phyloP scores from a whole-genome alignment of 2,888 invertebrate species.

The Drosophila nigricruria region DNA sequence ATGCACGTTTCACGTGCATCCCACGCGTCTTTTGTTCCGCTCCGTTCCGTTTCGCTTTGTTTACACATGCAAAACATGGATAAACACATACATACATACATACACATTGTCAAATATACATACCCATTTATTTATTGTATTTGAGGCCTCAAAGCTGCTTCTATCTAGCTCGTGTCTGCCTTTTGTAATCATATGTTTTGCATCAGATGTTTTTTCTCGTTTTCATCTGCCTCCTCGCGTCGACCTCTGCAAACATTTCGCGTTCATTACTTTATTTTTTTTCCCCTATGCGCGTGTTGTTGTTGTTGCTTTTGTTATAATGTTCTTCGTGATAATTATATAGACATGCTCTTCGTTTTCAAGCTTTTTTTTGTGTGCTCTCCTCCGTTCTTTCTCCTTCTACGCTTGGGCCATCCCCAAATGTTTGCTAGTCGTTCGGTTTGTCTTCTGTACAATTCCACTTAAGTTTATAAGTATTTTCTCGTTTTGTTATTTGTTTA shows the following conservation, averaged over 20 bases:
- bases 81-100: conserved; percentile 3
- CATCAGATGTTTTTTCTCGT: conserved; percentile 65
- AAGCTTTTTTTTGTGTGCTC: conserved; percentile 24
- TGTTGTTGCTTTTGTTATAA: conserved; percentile 16
- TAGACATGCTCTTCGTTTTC: conserved; percentile 41
- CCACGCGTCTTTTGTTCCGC: conserved; percentile 38
- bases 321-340: conserved; percentile 58
- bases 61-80: conserved; percentile 31
- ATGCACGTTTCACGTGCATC: conserved; percentile 56
- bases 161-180: conserved; percentile 7
- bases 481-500: conserved; percentile 20
- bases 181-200: conserved; percentile 59
- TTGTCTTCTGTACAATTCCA: conserved; percentile 60
- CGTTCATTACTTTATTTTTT: conserved; percentile 69
- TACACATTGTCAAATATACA: not conserved
- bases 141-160: conserved; percentile 11
- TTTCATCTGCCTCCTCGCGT: conserved; percentile 22
- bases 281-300: not conserved
- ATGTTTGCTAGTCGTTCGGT: conserved; percentile 37
- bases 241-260: conserved; percentile 48
- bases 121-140: conserved; percentile 2
- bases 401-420: conserved; percentile 19
- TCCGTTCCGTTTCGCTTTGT: conserved; percentile 16
- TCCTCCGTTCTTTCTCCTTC: conserved; percentile 23
- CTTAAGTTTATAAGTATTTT: conserved; percentile 44